Conservation (phyloP, 2,113 vertebrate genomes). For the Percina caprodes region DNA sequence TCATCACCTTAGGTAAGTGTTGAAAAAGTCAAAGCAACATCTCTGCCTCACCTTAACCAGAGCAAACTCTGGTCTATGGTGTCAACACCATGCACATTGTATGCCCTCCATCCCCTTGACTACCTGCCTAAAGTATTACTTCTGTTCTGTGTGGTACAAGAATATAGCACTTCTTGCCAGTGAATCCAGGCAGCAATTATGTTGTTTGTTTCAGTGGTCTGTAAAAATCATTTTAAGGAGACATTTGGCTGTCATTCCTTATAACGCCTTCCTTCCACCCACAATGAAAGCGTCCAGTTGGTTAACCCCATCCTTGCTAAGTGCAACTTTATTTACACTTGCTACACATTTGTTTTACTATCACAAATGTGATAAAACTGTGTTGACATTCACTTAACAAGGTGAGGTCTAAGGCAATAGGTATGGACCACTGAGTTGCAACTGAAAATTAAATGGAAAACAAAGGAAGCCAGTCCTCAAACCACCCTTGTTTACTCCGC, state of each 20-base stretch:
- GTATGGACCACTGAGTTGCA: constrained; percentile 64
- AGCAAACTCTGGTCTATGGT: background rate
- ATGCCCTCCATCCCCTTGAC: background rate
- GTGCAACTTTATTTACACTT: background rate
- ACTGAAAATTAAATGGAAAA: constrained; percentile 59
- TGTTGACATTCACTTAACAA: constrained; percentile 16
- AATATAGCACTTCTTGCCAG: background rate
- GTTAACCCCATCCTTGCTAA: background rate
- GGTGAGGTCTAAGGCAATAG: background rate
- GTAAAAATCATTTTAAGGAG: background rate
- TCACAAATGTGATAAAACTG: constrained; percentile 31
- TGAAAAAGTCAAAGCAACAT: background rate
- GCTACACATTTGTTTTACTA: constrained; percentile 24
- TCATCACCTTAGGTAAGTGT: background rate
- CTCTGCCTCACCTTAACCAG: background rate
- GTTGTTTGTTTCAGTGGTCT: background rate
- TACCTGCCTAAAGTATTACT: background rate
- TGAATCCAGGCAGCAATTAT: background rate
- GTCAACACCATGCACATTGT: background rate
- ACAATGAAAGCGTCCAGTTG: background rate
- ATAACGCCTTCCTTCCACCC: background rate
- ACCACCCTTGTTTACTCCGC: constrained; percentile 71
- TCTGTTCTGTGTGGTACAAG: background rate
- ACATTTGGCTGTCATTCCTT: background rate
- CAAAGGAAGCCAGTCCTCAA: constrained; percentile 57